These are phyloP conservation scores for Sinelater perroti DNA, from an alignment of 2,888 invertebrate genomes.

Conservation along the genomic window DNA sequence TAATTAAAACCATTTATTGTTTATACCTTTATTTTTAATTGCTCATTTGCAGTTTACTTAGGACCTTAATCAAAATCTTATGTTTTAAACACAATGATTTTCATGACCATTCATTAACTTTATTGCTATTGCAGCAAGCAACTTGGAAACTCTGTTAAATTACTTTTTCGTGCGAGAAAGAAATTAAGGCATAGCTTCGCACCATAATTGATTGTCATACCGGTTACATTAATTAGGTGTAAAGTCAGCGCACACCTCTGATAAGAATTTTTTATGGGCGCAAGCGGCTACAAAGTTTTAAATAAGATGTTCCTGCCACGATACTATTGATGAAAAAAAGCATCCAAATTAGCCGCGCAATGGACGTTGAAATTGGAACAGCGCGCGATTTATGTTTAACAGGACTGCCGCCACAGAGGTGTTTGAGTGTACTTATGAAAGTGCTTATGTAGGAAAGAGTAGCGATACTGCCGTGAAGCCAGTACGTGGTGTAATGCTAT, in stretches of 20 bases:
- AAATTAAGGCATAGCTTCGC: slow-evolving; percentile 7
- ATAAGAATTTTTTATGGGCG: slow-evolving; percentile 1
- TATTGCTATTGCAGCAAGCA: background rate
- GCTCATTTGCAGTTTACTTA: no score
- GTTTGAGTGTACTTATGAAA: slow-evolving; percentile 70
- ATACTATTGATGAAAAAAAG: background rate
- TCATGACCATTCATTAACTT: background rate
- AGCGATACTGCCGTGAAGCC: slow-evolving; percentile 73
- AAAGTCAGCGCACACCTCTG: slow-evolving; percentile 4
- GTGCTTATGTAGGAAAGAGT: slow-evolving; percentile 7
- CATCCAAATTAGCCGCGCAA: no score
- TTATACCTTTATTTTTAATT: no score
- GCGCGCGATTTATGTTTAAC: no score
- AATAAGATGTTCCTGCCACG: no score
- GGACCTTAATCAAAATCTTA: no score
- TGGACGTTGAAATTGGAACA: no score
- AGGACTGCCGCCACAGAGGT: slow-evolving; percentile 78
- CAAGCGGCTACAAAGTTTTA: no score
- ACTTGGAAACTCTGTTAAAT: background rate
- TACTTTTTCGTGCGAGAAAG: background rate
- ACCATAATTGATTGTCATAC: slow-evolving; percentile 9
- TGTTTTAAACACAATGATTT: no score
- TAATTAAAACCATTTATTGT: no score
- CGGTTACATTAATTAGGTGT: slow-evolving; percentile 10
- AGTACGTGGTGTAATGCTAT: slow-evolving; percentile 73